Base-by-base conservation (phyloP, 1,140 invertebrate species). In the Aphis craccivora region DNA sequence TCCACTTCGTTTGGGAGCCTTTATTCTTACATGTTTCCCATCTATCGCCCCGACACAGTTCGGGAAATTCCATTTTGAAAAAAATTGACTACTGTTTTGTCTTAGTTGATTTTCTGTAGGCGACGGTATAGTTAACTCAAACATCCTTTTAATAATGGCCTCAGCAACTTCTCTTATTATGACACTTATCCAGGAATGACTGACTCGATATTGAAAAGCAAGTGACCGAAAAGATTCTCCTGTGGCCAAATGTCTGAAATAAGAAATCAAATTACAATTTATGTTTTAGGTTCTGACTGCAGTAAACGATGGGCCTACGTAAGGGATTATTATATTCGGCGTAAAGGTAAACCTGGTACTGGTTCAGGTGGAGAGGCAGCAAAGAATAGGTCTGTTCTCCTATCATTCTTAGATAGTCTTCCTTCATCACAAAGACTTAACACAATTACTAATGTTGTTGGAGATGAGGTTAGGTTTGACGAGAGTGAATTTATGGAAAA, bases 11-110 rank as follows among this genome's bases (percentile, higher is more conserved):
- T 45, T 14, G 95, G 96, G 94, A 23, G 87, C 89, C 84, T 94
- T 90, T 87, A 95, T 95, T 43, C 93, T 55, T 35, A 95, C 87
- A 90, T 96, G 95, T 89, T 95, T 95, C 14, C 95, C 95, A 94
- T 96, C 95, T 18, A 96, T 94, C 20, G 95, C 95, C 6, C 95
- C 94, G n/a, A 95, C 90, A 67, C 94, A 95, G 91, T 95, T 94
- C 7, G 94, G 95, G 88, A 95, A 95, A 37, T 93, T 67, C 67
- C 86, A 94, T 91, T 83, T 93, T 23, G 94, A 94, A 67, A 93
- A 43, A 94, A 95, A 95, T 86, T 94, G 95, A 96, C 94, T 94
- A 95, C 7, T 94, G 90, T 94, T 96, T 96, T 76, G 90, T 91
- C 53, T 30, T 43, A 93, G 81, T 83, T 93, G 67, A 51, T 92